Evolutionary conservation across 2,888 invertebrate species (phyloP).

Genomic region (Stenolophus ochropezus): DNA sequence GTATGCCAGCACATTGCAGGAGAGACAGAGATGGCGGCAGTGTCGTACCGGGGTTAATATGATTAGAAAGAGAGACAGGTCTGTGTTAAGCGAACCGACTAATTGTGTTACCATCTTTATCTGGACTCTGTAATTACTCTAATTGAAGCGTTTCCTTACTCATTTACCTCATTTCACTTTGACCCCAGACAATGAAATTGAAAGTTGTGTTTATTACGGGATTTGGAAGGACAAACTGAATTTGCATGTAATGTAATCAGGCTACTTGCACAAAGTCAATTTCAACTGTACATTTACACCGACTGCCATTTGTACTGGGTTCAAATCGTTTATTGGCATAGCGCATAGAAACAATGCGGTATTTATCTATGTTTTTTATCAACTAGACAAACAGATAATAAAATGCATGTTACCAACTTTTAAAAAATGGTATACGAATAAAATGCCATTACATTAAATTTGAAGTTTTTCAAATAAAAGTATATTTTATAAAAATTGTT

Average conservation of each 20-base stretch:
- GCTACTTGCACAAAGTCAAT: not conserved
- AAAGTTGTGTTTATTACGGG: not conserved
- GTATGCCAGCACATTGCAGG: not conserved
- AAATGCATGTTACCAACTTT: too few species aligned
- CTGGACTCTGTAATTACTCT: constrained; percentile 66
- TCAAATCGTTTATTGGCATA: too few species aligned
- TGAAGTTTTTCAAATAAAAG: too few species aligned
- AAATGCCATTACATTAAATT: too few species aligned
- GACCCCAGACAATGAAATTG: constrained; percentile 30
- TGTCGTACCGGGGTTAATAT: constrained; percentile 36
- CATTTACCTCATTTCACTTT: constrained; percentile 45
- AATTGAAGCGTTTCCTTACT: constrained; percentile 65
- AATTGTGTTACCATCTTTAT: constrained; percentile 68
- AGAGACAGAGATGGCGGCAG: constrained; percentile 63
- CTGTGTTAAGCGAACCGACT: constrained; percentile 66
- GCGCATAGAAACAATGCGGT: too few species aligned
- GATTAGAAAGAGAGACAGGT: constrained; percentile 65
- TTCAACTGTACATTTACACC: not conserved
- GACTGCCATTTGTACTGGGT: not conserved
- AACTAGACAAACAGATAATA: too few species aligned
- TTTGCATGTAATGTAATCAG: too few species aligned
- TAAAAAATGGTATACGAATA: too few species aligned
- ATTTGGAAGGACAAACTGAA: not conserved
- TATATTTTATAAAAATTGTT: too few species aligned
- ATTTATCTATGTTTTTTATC: too few species aligned